Evolutionary conservation across 2,113 vertebrate genomes (phyloP).

Genomic region (Speoplatyrhinus poulsoni): DNA sequence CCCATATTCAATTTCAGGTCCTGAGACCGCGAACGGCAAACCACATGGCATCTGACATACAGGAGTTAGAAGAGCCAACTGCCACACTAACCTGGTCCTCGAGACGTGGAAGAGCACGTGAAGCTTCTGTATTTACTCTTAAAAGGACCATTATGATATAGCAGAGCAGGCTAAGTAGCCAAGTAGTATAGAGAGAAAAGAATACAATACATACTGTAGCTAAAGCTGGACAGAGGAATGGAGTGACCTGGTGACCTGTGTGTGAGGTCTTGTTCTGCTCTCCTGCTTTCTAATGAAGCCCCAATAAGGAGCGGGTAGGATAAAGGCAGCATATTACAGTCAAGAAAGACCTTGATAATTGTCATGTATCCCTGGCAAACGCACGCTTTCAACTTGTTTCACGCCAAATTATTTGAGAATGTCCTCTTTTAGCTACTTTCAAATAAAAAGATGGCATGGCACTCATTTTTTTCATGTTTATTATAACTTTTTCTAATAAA

Average conservation of each 20-base stretch:
- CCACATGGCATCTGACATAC: conserved; percentile 51
- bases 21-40: too few species aligned
- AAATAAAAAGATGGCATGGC: too few species aligned
- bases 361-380: conserved; percentile 18
- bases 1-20: too few species aligned
- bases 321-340: conserved; percentile 25
- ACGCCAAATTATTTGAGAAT: too few species aligned
- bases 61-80: conserved; percentile 27
- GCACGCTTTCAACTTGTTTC: too few species aligned
- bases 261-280: conserved; percentile 59
- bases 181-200: background rate
- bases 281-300: conserved; percentile 56
- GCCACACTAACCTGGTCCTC: conserved; percentile 40
- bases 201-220: background rate
- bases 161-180: background rate
- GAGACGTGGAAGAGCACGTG: conserved; percentile 55
- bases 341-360: conserved; percentile 5
- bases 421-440: too few species aligned
- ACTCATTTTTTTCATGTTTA: too few species aligned
- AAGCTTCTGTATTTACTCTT: conserved; percentile 50
- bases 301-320: conserved; percentile 16
- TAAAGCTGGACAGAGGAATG: conserved; percentile 48
- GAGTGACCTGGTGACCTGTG: conserved; percentile 64
- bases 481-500: too few species aligned
- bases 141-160: conserved; percentile 45